Evolutionary conservation across 2,888 invertebrate species (phyloP).

Genomic region (Trichogramma evanescens): DNA sequence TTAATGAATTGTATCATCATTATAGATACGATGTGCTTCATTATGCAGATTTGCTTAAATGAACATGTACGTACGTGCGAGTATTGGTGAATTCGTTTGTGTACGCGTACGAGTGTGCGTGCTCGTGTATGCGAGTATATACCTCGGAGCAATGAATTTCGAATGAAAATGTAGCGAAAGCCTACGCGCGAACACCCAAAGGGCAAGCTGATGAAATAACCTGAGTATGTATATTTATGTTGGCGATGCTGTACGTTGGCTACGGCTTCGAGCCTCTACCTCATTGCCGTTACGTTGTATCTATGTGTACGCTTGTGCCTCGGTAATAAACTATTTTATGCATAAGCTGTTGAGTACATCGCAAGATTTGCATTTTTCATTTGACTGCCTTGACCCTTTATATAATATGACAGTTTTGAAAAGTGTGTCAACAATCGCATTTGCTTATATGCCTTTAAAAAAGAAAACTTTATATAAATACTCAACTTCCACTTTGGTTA

Average conservation of each 20-base stretch:
- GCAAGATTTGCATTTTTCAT: no score
- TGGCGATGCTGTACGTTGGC: not conserved
- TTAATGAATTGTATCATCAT: conserved; percentile 11
- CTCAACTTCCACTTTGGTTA: no score
- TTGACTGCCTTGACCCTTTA: no score
- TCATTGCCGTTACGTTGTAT: no score
- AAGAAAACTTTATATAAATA: no score
- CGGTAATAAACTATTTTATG: not conserved
- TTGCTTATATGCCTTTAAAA: no score
- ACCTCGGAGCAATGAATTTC: conserved; percentile 9
- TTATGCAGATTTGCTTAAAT: conserved; percentile 19
- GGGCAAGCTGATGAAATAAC: not conserved
- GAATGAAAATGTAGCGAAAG: conserved; percentile 6
- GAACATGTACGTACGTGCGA: not conserved
- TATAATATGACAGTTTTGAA: no score
- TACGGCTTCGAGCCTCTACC: not conserved
- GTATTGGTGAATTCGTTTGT: no score
- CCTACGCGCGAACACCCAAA: not conserved
- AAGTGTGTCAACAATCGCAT: no score
- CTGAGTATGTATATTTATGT: conserved; percentile 10
- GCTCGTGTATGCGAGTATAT: not conserved
- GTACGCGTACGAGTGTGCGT: no score
- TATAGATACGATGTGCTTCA: conserved; percentile 12
- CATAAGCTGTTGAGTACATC: not conserved
- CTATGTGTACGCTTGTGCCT: no score